These are phyloP conservation scores for Orchestes rusci DNA, from an alignment of 2,888 invertebrate genomes.

Conservation along the genomic window DNA sequence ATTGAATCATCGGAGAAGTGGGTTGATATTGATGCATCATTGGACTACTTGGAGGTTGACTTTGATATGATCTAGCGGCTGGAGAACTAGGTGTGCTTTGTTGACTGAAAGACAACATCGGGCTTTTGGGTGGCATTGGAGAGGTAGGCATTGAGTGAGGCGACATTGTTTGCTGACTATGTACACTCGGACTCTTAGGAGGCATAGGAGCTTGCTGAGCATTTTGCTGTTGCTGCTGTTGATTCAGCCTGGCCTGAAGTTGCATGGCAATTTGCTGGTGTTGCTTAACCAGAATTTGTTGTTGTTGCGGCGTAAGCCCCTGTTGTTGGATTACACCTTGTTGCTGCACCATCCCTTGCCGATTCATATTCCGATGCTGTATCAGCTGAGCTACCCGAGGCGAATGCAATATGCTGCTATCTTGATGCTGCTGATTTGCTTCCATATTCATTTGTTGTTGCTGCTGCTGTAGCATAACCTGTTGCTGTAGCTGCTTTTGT, in stretches of 20 bases:
- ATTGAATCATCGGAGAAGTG: conserved; percentile 42
- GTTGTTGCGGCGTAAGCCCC: conserved; percentile 39
- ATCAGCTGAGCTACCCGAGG: conserved; percentile 39
- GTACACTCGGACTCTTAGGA: conserved; percentile 45
- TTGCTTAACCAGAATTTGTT: conserved; percentile 34
- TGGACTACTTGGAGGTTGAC: conserved; percentile 46
- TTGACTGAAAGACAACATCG: conserved; percentile 36
- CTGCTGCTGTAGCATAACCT: conserved; percentile 38
- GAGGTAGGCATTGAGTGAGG: conserved; percentile 44
- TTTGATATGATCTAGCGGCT: conserved; percentile 48
- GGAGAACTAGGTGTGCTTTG: conserved; percentile 54
- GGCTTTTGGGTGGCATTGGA: conserved; percentile 45
- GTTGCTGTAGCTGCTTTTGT: conserved; percentile 46
- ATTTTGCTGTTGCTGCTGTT: conserved; percentile 36
- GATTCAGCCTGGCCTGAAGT: conserved; percentile 42
- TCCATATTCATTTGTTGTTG: no score
- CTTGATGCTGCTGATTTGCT: conserved; percentile 40
- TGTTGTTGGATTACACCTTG: conserved; percentile 35
- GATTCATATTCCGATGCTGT: conserved; percentile 38
- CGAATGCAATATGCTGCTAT: conserved; percentile 45
- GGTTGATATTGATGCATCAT: conserved; percentile 49
- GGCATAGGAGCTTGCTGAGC: conserved; percentile 47
- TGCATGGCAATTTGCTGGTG: conserved; percentile 39
- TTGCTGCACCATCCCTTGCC: conserved; percentile 46
- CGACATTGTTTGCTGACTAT: conserved; percentile 43